Evolutionary conservation across 2,888 invertebrate species (phyloP), one percentile per base, ranked within the genome.

Genomic region (Apodemia mormo): DNA sequence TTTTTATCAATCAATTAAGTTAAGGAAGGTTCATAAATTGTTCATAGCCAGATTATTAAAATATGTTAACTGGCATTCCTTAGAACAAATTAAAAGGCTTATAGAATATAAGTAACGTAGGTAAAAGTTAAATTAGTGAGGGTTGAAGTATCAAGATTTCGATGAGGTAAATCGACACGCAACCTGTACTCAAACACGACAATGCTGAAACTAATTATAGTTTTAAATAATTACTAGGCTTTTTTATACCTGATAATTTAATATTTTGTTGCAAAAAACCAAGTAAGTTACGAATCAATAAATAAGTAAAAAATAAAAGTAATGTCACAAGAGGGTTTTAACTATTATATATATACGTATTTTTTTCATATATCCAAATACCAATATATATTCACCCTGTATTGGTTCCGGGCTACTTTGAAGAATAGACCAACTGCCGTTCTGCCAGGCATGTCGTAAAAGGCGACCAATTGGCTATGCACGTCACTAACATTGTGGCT

Each of bases 121-220:
- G 61, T 33, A 37, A 69, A 69, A 69, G 65, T 69, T 69, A 69
- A 65, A 66, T 69, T 69, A 65, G 69, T 69, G 83, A 78, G 81
- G 82, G 82, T 83, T 77, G 77, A 77, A 76, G 78, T 82, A 92
- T 92, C 92, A 88, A 87, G 90, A 91, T 90, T 79, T 78, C 77
- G 73, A 82, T 80, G 80, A 79, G 74, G 76, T 77, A 78, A 79
- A 78, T 78, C 75, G 74, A 81, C 92, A 90, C 90, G 92, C 92
- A 82, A 92, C 80, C 82, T 80, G 82, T 84, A 86, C 83, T 77
- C 78, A 81, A 82, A 87, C 89, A 90, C 88, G 87, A 87, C 89
- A 87, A 82, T 81, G 65, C 65, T 56, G 52, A 69, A 69, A 65
- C 65, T 69, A 69, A 69, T 69, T 69, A 65, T 56, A 56, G 65